A percentile compares a stretch with the other conserved stretches of the same genome.
Conservation (phyloP, 2,888 invertebrate species). For the Linhomoeus sp. region DNA sequence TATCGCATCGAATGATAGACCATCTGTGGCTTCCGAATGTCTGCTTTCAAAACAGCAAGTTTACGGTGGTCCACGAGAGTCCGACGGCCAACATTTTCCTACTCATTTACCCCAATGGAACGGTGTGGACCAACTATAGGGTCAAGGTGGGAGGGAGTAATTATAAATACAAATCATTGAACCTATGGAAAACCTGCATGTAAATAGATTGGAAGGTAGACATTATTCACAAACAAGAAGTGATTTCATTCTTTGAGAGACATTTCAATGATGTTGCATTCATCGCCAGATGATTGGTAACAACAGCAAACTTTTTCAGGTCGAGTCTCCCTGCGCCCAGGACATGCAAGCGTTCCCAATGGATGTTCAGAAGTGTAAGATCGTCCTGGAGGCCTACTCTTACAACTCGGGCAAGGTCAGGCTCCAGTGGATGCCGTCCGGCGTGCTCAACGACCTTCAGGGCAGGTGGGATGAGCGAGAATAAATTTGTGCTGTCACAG, state of each 20-base stretch:
- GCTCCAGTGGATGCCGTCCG: neutral
- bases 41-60: slow-evolving; percentile 8
- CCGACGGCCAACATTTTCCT: slow-evolving; percentile 9
- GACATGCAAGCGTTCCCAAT: slow-evolving; percentile 7
- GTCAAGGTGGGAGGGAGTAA: slow-evolving; percentile 5
- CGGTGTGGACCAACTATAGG: slow-evolving; percentile 8
- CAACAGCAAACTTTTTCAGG: no score
- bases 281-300: no score
- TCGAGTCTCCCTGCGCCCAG: slow-evolving; percentile 7
- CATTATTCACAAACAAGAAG: no score
- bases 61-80: slow-evolving; percentile 4
- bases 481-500: no score
- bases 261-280: no score
- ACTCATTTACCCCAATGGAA: slow-evolving; percentile 7
- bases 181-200: no score
- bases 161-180: no score
- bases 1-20: slow-evolving; percentile 19
- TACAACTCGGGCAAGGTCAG: slow-evolving; percentile 1
- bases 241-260: no score
- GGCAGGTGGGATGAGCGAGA: no score
- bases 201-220: no score
- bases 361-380: neutral
- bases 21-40: slow-evolving; percentile 21
- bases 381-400: neutral
- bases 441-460: neutral